Percentiles rank a stretch among this genome's conserved stretches.
These are phyloP conservation scores for Onychostruthus taczanowskii DNA, from an alignment of 2,113 vertebrate genomes.

Conservation along the genomic window DNA sequence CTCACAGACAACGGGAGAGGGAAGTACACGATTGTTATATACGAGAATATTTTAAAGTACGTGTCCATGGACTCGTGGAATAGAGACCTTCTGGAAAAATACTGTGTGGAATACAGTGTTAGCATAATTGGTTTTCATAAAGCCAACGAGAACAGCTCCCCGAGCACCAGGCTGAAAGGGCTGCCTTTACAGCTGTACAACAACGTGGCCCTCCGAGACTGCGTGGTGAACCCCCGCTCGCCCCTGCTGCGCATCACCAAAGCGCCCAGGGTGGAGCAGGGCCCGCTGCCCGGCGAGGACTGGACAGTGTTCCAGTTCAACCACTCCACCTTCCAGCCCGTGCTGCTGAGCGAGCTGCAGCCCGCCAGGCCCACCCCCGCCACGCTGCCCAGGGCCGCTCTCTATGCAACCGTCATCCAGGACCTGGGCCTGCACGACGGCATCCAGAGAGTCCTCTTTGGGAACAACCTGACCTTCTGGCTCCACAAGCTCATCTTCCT, in stretches of 20 bases:
- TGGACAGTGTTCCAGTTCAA: constrained; percentile 95
- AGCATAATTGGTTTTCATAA: constrained; percentile 95
- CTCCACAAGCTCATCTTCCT: constrained; percentile 91
- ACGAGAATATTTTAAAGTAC: constrained; percentile 95
- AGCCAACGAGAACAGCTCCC: constrained; percentile 90
- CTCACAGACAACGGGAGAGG: constrained; percentile 89
- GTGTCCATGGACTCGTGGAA: constrained; percentile 93
- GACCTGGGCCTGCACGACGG: constrained; percentile 93
- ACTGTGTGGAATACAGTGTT: constrained; percentile 94
- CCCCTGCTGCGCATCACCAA: constrained; percentile 90
- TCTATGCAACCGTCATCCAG: constrained; percentile 86
- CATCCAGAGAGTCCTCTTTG: constrained; percentile 92
- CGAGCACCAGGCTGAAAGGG: constrained; percentile 81
- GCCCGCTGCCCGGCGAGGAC: constrained; percentile 88
- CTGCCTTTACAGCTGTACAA: constrained; percentile 86
- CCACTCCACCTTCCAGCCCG: constrained; percentile 93
- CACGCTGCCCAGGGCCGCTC: constrained; percentile 66
- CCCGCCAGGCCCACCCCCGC: constrained; percentile 66
- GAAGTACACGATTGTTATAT: constrained; percentile 89
- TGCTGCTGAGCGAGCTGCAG: constrained; percentile 82
- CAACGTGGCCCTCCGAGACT: constrained; percentile 88
- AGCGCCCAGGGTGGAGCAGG: constrained; percentile 80
- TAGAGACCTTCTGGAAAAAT: constrained; percentile 92
- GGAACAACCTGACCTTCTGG: constrained; percentile 94
- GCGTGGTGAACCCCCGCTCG: constrained; percentile 85